Evolutionary conservation across 2,888 invertebrate genomes (phyloP).

Genomic region (Cecidostiba fungosa): DNA sequence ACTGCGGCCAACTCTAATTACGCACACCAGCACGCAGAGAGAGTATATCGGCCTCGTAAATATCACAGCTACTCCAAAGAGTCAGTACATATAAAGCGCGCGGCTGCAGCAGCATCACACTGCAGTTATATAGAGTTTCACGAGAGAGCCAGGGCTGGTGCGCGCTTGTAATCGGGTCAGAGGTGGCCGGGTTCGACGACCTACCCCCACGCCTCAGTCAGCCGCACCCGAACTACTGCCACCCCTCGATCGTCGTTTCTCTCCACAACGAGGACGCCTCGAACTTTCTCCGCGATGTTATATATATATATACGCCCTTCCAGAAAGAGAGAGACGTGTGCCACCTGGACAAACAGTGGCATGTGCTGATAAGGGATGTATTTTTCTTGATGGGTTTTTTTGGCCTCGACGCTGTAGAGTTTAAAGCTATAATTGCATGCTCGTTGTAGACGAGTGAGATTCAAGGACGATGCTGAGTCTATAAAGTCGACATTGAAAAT

Average conservation of each 20-base stretch:
- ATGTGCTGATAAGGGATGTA: not conserved
- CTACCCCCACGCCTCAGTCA: conserved; percentile 54
- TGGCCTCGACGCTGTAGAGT: not conserved
- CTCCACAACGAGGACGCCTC: not conserved
- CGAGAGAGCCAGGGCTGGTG: not conserved
- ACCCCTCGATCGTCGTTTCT: not conserved
- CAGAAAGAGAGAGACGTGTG: not conserved
- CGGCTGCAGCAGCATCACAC: conserved; percentile 11
- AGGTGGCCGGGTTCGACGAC: conserved; percentile 69
- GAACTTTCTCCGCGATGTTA: not conserved
- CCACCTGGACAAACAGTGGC: conserved; percentile 7
- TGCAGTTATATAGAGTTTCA: not conserved
- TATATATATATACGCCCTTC: not conserved
- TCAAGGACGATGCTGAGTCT: not conserved
- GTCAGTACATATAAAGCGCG: not conserved
- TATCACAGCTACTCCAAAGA: conserved; percentile 2
- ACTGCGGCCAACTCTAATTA: not conserved
- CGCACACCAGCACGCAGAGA: not conserved
- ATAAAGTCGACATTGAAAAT: not conserved
- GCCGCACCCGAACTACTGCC: conserved; percentile 23
- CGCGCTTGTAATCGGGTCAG: conserved; percentile 71
- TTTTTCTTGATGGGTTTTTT: not conserved
- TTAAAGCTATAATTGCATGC: not conserved
- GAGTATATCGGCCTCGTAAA: conserved; percentile 12
- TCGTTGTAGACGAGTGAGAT: not conserved